Conservation (phyloP, 2,113 vertebrate species). For the Parus major region DNA sequence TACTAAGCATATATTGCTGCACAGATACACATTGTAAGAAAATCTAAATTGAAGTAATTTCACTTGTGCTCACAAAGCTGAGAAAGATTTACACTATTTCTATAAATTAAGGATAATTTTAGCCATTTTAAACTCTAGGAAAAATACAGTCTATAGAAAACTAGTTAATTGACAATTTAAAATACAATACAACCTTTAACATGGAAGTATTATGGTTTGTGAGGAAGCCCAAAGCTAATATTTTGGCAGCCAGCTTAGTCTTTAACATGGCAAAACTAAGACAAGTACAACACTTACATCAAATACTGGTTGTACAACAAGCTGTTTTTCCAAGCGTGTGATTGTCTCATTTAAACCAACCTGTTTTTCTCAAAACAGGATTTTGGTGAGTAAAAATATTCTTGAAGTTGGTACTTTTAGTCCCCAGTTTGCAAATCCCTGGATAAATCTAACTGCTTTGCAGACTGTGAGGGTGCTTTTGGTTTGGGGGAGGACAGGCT, state of each 20-base stretch:
- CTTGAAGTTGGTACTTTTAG: background rate
- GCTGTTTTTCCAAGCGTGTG: background rate
- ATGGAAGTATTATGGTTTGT: background rate
- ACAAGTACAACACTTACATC: background rate
- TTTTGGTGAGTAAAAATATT: background rate
- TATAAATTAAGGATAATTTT: background rate
- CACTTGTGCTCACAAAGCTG: background rate
- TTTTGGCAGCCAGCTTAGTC: background rate
- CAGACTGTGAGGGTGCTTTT: background rate
- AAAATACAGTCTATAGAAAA: background rate
- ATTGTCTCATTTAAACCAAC: background rate
- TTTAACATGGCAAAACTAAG: background rate
- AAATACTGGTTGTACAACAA: background rate
- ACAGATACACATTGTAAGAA: background rate
- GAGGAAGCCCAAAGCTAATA: background rate
- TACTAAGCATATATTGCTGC: background rate
- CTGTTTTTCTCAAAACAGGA: background rate
- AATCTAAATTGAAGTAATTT: background rate
- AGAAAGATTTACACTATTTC: background rate
- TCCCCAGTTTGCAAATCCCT: background rate
- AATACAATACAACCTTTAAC: background rate
- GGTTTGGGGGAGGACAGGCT: background rate
- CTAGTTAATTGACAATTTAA: background rate
- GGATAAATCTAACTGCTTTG: background rate
- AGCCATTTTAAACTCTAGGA: background rate